A percentile compares a stretch with the other conserved stretches of the same genome.
Evolutionary conservation across 2,888 invertebrate species (phyloP).

Genomic region (Acanthopleura granulata): DNA sequence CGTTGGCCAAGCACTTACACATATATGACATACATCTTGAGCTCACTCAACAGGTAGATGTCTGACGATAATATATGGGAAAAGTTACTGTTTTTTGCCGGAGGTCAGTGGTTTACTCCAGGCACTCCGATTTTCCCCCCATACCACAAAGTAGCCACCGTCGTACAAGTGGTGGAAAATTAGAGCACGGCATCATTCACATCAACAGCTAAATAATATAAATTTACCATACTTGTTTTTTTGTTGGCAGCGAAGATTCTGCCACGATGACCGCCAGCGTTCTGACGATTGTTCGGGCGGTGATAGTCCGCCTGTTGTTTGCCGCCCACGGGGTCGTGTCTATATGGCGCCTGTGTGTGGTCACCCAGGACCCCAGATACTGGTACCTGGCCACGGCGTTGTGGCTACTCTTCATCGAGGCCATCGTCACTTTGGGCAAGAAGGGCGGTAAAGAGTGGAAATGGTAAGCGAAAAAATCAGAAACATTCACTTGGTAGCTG

Average conservation of each 20-base stretch:
- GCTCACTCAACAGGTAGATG: too few species aligned
- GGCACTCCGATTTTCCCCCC: too few species aligned
- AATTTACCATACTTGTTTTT: not conserved
- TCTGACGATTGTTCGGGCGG: conserved; percentile 58
- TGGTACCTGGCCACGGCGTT: conserved; percentile 93
- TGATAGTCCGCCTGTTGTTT: conserved; percentile 65
- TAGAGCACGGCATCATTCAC: too few species aligned
- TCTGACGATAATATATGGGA: too few species aligned
- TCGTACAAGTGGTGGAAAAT: too few species aligned
- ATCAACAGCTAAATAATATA: too few species aligned
- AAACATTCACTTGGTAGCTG: too few species aligned
- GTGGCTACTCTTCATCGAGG: conserved; percentile 86
- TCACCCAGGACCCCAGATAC: conserved; percentile 78
- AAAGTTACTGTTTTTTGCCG: too few species aligned
- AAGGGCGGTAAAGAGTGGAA: conserved; percentile 96
- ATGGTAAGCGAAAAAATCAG: conserved; percentile 76
- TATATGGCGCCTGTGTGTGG: conserved; percentile 90
- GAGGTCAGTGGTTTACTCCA: too few species aligned
- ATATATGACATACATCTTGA: too few species aligned
- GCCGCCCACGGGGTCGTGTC: conserved; percentile 87
- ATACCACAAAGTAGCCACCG: too few species aligned
- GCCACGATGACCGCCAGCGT: conserved; percentile 31
- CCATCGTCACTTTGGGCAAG: conserved; percentile 89
- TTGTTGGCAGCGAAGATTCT: not conserved
- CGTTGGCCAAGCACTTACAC: too few species aligned